Evolutionary conservation across 2,797 vertebrate genomes (phyloP).

Genomic region (Babyrousa celebensis): DNA sequence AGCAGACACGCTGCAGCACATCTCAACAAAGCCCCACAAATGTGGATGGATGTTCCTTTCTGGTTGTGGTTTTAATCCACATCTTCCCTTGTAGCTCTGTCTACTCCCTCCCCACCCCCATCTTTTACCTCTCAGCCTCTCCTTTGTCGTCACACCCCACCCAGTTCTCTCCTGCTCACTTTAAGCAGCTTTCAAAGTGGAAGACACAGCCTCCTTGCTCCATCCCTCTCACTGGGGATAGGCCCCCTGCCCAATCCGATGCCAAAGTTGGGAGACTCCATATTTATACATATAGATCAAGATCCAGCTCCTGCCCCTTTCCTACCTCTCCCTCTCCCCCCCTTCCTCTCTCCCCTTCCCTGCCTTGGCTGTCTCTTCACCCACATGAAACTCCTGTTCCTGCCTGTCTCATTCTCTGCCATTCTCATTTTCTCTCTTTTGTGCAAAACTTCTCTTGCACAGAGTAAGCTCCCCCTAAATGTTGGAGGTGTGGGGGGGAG

Average conservation of each 20-base stretch:
- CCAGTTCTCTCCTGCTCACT: neutral
- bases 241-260: neutral
- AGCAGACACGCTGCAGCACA: neutral
- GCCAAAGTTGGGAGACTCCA: neutral
- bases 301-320: neutral
- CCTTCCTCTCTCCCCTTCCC: neutral
- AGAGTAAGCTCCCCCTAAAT: constrained; percentile 58
- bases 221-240: neutral
- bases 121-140: constrained; percentile 11
- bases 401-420: constrained; percentile 26
- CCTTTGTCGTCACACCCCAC: neutral
- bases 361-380: constrained; percentile 26
- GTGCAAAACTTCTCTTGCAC: constrained; percentile 63
- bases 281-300: constrained; percentile 50
- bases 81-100: neutral
- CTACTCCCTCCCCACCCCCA: neutral
- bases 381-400: neutral
- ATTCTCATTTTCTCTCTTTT: constrained; percentile 52
- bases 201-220: neutral
- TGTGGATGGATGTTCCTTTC: neutral
- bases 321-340: neutral
- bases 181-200: neutral
- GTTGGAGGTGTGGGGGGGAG: neutral
- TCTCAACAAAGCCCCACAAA: neutral
- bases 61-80: neutral